phyloP scores from a whole-genome alignment of 2,113 vertebrate species.

The Brachirus orientalis region DNA sequence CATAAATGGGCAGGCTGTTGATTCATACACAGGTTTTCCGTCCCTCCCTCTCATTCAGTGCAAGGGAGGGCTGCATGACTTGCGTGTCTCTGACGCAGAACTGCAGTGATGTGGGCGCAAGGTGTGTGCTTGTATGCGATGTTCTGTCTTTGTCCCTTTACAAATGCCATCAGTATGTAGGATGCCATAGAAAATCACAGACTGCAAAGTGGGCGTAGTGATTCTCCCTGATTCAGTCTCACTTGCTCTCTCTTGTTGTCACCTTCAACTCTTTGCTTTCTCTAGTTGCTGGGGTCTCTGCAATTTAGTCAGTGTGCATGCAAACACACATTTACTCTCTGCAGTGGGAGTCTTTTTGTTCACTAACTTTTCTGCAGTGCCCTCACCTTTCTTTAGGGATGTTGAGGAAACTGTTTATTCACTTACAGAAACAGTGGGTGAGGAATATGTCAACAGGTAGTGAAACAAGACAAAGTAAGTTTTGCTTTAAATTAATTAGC shows the following conservation, averaged over 20 bases:
- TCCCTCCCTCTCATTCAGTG: slow-evolving; percentile 35
- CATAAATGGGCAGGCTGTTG: slow-evolving; percentile 77
- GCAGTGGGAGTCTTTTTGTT: not conserved
- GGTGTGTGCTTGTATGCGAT: slow-evolving; percentile 61
- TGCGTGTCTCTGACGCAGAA: slow-evolving; percentile 79
- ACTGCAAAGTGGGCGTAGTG: slow-evolving; percentile 76
- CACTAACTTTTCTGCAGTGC: slow-evolving; percentile 11
- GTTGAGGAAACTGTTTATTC: not conserved
- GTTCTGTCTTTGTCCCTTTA: slow-evolving; percentile 60
- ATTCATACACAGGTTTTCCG: slow-evolving; percentile 65
- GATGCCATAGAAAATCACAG: slow-evolving; percentile 68
- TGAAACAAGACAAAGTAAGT: not conserved
- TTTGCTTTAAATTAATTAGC: not conserved
- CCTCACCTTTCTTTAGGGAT: not conserved
- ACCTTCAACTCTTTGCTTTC: slow-evolving; percentile 24
- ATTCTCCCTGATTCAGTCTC: slow-evolving; percentile 66
- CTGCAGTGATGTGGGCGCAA: slow-evolving; percentile 72
- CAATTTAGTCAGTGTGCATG: slow-evolving; percentile 18
- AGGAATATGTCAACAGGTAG: slow-evolving; percentile 30
- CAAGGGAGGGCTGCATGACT: slow-evolving; percentile 64
- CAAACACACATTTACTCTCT: slow-evolving; percentile 6
- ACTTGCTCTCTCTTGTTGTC: slow-evolving; percentile 23
- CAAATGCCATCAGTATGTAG: slow-evolving; percentile 61
- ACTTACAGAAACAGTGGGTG: slow-evolving; percentile 4
- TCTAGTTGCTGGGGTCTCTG: slow-evolving; percentile 20